Evolutionary conservation across 2,797 vertebrate genomes (phyloP), one percentile per base, ranked within the genome.

Genomic region (Enteromius treurensis): DNA sequence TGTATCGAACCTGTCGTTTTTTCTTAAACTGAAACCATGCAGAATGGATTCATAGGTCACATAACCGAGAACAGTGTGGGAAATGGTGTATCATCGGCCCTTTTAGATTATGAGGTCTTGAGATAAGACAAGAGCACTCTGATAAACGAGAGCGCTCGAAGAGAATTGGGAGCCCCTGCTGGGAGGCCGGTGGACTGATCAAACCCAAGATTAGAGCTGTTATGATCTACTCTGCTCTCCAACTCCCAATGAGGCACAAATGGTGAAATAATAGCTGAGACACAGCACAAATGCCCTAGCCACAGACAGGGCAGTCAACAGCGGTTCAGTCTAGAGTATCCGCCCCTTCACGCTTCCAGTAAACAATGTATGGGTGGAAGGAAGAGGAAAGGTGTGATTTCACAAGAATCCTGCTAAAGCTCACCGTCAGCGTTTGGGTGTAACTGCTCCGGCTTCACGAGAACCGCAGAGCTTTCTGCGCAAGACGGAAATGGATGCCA

Each of bases 311-410:
- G 26, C 71, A 64, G 77, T 77, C 51, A 74, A 69, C 42, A 23
- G 26, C 10, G 6, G 26, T 42, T 69, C 45, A 45, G 15, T 42
- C 37, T 51, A 51, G 23, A 64, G 62, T 45, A 32, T 77, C 29
- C 53, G 0, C 45, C n/a, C 78, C 49, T 42, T 55, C 32, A 9
- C 49, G 5, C 29, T 78, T 34, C 26, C 42, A 78, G 42, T 78
- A 65, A 78, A 80, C 75, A 74, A 77, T 42, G 58, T 76, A 79
- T 53, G n/a, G 45, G 40, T 58, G 51, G 17, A n/a, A 53, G 79
- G 49, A 68, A 77, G 55, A 86, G 67, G 62, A 88, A 82, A 84
- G 67, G 84, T 82, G 84, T 53, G 68, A 85, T 80, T 83, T 87
- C 78, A 87, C 34, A 79, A 49, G 37, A 53, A 79, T 82, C 62